Evolutionary conservation across 2,113 vertebrate species (phyloP).

Genomic region (Crotalus tigris): DNA sequence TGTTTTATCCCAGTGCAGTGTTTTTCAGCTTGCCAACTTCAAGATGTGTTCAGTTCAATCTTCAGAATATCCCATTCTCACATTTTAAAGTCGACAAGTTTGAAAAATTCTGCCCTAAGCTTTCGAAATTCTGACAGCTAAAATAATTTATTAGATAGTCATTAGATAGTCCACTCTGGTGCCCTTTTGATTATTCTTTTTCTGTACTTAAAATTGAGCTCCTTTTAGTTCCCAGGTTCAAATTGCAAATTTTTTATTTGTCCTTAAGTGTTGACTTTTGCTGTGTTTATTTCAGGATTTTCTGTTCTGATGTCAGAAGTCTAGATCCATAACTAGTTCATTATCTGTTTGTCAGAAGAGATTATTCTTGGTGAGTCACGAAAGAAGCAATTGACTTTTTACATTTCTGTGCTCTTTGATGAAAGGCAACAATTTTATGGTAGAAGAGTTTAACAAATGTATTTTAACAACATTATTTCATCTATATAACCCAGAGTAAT

Average conservation of each 20-base stretch:
- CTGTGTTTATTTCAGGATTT: neutral
- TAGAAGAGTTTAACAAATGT: conserved; percentile 31
- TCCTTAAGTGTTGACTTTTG: neutral
- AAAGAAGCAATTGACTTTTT: conserved; percentile 55
- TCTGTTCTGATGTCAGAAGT: conserved; percentile 17
- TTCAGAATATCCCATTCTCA: neutral
- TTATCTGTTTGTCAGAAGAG: conserved; percentile 17
- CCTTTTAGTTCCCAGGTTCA: neutral
- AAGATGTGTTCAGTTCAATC: neutral
- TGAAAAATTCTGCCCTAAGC: neutral
- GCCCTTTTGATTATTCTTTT: neutral
- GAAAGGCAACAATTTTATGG: conserved; percentile 41
- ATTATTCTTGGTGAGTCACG: conserved; percentile 49
- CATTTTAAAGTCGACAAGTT: neutral
- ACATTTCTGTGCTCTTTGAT: conserved; percentile 43
- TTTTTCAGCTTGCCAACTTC: neutral
- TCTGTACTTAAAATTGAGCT: neutral
- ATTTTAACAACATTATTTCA: conserved; percentile 54
- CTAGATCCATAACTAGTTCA: conserved; percentile 28
- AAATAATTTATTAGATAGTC: neutral
- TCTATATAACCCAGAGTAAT: conserved; percentile 51
- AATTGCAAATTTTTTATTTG: neutral
- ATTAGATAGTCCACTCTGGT: neutral
- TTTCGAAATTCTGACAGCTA: neutral
- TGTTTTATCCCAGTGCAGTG: neutral